A percentile compares a stretch with the other conserved stretches of the same genome.
Conservation (phyloP, 2,113 vertebrate genomes). For the Scopus umbretta region DNA sequence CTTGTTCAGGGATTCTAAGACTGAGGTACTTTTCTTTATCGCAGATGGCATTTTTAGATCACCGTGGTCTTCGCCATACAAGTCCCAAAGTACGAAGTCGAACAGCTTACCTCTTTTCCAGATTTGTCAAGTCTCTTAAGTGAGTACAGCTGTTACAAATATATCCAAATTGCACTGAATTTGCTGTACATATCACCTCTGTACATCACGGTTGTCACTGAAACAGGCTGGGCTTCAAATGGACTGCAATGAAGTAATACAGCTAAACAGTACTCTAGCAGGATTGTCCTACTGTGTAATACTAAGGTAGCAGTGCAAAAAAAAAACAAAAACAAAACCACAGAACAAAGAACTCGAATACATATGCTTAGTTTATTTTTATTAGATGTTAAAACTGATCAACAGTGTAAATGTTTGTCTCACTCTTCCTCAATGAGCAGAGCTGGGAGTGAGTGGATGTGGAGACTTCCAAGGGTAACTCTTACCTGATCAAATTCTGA, state of each 20-base stretch:
- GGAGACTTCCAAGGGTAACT: not conserved
- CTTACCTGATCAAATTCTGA: not conserved
- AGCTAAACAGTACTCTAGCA: not conserved
- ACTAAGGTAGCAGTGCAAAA: not conserved
- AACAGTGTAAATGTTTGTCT: not conserved
- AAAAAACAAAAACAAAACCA: too few species aligned
- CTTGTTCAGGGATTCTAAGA: not conserved
- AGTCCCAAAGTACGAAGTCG: conserved; percentile 96
- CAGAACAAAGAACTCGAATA: not conserved
- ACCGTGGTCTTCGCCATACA: conserved; percentile 90
- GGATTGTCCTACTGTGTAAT: not conserved
- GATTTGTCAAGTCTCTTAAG: conserved; percentile 97
- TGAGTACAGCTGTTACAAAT: conserved; percentile 71
- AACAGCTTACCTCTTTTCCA: conserved; percentile 93
- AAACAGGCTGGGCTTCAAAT: not conserved
- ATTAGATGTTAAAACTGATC: not conserved
- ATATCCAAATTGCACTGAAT: not conserved
- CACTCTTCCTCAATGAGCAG: not conserved
- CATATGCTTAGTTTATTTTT: not conserved
- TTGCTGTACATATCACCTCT: not conserved
- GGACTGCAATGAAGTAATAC: not conserved
- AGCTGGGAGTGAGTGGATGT: not conserved
- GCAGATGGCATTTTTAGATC: conserved; percentile 98
- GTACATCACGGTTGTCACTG: not conserved
- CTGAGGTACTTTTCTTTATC: conserved; percentile 18